Conservation (phyloP, 2,888 invertebrate genomes). For the Idaea straminata region DNA sequence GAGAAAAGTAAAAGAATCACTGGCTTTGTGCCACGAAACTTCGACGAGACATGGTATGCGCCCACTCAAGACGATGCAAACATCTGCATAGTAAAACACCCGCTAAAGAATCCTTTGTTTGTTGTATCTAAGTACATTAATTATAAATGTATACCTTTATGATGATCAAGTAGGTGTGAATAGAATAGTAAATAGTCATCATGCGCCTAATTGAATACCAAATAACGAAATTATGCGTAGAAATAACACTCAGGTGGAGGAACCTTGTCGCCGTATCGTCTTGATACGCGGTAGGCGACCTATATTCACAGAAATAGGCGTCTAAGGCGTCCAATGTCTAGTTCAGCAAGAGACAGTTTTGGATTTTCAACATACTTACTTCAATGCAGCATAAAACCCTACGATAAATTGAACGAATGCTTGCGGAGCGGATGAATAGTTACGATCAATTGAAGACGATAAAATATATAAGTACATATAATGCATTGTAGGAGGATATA, state of each 20-base stretch:
- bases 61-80: slow-evolving; percentile 19
- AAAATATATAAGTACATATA: slow-evolving; percentile 36
- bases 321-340: slow-evolving; percentile 67
- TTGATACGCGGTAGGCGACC: slow-evolving; percentile 44
- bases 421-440: slow-evolving; percentile 4
- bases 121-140: slow-evolving; percentile 11
- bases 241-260: background rate
- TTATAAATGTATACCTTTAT: background rate
- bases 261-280: slow-evolving; percentile 37
- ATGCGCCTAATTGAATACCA: background rate
- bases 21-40: slow-evolving; percentile 60
- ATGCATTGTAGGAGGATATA: slow-evolving; percentile 5
- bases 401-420: slow-evolving; percentile 25
- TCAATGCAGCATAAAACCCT: slow-evolving; percentile 23
- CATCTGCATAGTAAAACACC: background rate
- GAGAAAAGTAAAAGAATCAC: slow-evolving; percentile 51
- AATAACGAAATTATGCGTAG: background rate
- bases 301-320: slow-evolving; percentile 46
- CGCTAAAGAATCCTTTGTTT: slow-evolving; percentile 21
- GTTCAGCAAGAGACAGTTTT: slow-evolving; percentile 42
- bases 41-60: slow-evolving; percentile 18
- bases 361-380: background rate
- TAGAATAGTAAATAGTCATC: slow-evolving; percentile 21
- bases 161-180: slow-evolving; percentile 6
- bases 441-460: slow-evolving; percentile 26